Conservation (phyloP, 2,113 vertebrate species). For the Hemichromis elongatus region DNA sequence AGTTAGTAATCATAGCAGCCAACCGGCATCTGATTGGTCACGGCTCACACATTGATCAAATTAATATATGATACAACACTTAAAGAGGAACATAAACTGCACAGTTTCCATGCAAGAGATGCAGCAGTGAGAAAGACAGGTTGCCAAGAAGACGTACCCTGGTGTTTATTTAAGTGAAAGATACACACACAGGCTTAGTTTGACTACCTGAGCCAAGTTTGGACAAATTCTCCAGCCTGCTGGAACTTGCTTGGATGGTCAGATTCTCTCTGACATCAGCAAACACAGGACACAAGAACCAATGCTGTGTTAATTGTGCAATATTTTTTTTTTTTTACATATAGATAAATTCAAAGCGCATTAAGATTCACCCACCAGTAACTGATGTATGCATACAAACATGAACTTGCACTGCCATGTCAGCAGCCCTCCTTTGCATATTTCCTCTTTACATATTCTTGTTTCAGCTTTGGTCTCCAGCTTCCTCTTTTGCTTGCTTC, state of each 20-base stretch:
- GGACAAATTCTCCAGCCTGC: background rate
- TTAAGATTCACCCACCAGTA: background rate
- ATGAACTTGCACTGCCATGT: background rate
- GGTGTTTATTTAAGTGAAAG: background rate
- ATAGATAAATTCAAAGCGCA: background rate
- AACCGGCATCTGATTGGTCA: background rate
- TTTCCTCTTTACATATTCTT: background rate
- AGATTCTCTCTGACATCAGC: background rate
- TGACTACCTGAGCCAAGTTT: background rate
- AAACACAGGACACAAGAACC: background rate
- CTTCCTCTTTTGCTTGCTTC: conserved; percentile 5
- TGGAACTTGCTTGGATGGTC: background rate
- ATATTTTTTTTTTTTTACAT: background rate
- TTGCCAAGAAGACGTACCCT: background rate
- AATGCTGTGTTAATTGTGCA: background rate
- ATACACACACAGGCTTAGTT: background rate
- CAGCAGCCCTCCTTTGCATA: conserved; percentile 4
- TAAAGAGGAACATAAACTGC: background rate
- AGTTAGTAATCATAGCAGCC: background rate
- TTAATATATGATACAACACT: background rate
- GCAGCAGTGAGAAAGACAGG: background rate
- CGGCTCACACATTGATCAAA: background rate
- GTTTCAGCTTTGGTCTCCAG: background rate
- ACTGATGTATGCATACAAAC: background rate
- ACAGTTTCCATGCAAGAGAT: background rate